These are phyloP conservation scores for Sylvilagus bachmani DNA, from an alignment of 2,113 vertebrate genomes.

Conservation along the genomic window DNA sequence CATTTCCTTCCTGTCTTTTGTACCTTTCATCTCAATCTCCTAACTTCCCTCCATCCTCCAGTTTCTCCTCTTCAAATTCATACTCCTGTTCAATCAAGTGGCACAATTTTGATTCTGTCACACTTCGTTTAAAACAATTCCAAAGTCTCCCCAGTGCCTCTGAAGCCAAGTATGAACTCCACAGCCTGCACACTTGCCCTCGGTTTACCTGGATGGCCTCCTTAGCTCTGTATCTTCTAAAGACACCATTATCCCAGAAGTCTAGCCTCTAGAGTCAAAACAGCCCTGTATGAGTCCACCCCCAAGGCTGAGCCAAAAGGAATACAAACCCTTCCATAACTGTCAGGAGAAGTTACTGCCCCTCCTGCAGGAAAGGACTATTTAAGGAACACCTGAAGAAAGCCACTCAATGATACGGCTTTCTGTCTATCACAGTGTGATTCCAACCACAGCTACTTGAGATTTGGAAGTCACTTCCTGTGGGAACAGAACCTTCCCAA, in stretches of 20 bases:
- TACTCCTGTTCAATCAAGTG: background rate
- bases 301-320: background rate
- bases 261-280: background rate
- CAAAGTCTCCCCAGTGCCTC: background rate
- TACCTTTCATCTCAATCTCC: background rate
- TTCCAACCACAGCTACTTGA: background rate
- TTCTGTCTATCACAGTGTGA: background rate
- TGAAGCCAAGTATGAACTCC: background rate
- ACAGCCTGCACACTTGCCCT: background rate
- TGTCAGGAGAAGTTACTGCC: background rate
- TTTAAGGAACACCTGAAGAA: background rate
- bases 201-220: background rate
- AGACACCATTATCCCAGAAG: background rate
- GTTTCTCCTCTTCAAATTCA: background rate
- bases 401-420: background rate
- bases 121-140: background rate
- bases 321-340: background rate
- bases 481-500: background rate
- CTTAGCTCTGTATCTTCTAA: background rate
- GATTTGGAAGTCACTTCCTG: background rate
- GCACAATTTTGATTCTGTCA: background rate
- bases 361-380: background rate
- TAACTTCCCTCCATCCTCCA: background rate
- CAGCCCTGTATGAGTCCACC: no score
- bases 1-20: background rate